Evolutionary conservation across 1,140 invertebrate species (phyloP).

Genomic region (Megalopta genalis): DNA sequence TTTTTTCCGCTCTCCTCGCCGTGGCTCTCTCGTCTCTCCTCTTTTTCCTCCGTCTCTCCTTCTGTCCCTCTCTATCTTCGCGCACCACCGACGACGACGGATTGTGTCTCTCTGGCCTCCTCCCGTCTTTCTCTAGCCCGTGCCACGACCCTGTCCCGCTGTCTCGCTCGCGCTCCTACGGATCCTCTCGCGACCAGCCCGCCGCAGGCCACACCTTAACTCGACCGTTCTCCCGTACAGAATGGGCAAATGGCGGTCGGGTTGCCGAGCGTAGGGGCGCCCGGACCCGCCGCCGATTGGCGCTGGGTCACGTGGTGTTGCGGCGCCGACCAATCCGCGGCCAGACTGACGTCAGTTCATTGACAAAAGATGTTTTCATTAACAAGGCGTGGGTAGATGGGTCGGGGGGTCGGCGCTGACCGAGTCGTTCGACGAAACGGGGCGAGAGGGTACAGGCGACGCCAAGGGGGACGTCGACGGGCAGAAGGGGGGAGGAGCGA

Average conservation of each 20-base stretch:
- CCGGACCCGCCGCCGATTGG: conserved; percentile 65
- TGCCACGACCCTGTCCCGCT: too few relatives aligned
- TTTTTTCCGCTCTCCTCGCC: not conserved
- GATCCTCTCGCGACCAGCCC: conserved; percentile 20
- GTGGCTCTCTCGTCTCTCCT: not conserved
- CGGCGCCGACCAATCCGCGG: conserved; percentile 68
- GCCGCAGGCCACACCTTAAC: conserved; percentile 71
- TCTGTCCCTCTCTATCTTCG: conserved; percentile 30
- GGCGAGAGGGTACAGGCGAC: not conserved
- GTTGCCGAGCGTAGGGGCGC: conserved; percentile 59
- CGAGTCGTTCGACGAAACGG: conserved; percentile 45
- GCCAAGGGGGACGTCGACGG: conserved; percentile 1
- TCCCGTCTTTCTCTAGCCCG: conserved; percentile 22
- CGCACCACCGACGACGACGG: conserved; percentile 35
- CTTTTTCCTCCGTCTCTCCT: not conserved
- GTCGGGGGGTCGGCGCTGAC: conserved; percentile 64
- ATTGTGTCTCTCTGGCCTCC: not conserved
- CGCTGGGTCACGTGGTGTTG: conserved; percentile 73
- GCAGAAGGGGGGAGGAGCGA: not conserved
- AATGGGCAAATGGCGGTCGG: conserved; percentile 73
- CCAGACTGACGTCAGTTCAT: conserved; percentile 80
- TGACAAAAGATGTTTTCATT: conserved; percentile 80
- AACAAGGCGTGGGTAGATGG: conserved; percentile 74
- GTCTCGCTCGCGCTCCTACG: not conserved
- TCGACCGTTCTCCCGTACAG: conserved; percentile 71